phyloP scores from a whole-genome alignment of 2,113 vertebrate genomes.

The Vombatus ursinus region DNA sequence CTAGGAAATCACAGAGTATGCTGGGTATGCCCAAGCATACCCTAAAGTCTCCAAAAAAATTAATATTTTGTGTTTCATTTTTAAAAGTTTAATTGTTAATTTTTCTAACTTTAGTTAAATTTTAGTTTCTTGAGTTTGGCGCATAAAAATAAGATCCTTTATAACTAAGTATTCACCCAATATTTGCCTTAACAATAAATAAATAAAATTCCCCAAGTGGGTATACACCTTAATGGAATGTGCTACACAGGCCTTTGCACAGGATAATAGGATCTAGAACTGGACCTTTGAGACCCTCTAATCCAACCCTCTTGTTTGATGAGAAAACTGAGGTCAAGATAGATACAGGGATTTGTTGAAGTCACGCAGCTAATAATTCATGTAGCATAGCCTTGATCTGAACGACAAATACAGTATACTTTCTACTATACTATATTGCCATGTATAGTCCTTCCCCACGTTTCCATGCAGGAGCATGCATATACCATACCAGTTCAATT shows the following conservation, averaged over 20 bases:
- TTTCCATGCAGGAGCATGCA: not conserved
- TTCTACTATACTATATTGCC: not conserved
- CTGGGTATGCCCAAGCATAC: not conserved
- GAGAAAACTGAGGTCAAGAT: not conserved
- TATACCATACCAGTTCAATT: not conserved
- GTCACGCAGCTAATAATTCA: not conserved
- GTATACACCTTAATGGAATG: not conserved
- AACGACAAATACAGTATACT: not conserved
- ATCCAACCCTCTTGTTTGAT: not conserved
- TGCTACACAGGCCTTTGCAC: not conserved
- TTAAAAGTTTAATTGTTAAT: not conserved
- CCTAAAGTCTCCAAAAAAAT: not conserved
- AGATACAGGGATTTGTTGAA: not conserved
- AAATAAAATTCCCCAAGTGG: not conserved
- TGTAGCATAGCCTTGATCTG: not conserved
- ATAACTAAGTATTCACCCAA: not conserved
- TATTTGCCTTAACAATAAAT: not conserved
- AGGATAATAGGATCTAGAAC: not conserved
- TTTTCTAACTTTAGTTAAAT: not conserved
- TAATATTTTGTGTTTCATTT: not conserved
- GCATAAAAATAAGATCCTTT: not conserved
- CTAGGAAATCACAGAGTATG: not conserved
- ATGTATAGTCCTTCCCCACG: not conserved
- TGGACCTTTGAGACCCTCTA: not conserved
- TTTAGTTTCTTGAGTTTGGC: not conserved